These are phyloP conservation scores for Hyla sarda DNA, from an alignment of 2,113 vertebrate species.

Conservation along the genomic window DNA sequence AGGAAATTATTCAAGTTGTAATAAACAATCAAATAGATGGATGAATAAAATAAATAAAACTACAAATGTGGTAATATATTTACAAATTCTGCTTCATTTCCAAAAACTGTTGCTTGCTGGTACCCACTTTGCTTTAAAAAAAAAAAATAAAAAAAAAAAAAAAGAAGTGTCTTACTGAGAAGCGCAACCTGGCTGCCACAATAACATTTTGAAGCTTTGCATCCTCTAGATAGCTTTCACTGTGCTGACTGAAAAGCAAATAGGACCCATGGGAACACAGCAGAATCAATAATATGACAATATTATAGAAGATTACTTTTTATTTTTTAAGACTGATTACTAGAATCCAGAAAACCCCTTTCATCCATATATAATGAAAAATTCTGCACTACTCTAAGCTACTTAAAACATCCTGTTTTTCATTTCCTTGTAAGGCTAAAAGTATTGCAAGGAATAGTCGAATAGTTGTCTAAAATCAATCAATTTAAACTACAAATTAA, in stretches of 20 bases:
- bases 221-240: neutral
- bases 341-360: neutral
- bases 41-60: too few species aligned
- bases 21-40: too few species aligned
- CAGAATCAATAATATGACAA: neutral
- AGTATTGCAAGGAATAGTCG: neutral
- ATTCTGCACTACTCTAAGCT: neutral
- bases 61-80: too few species aligned
- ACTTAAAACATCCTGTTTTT: neutral
- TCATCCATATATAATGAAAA: neutral
- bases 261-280: neutral
- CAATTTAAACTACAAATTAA: too few species aligned
- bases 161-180: too few species aligned
- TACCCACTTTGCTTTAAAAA: too few species aligned
- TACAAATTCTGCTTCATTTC: too few species aligned
- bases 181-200: too few species aligned
- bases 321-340: neutral
- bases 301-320: neutral
- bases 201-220: too few species aligned
- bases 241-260: neutral
- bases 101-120: too few species aligned
- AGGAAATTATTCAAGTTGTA: too few species aligned
- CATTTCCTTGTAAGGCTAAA: neutral
- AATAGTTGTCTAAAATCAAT: neutral
- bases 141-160: too few species aligned